phyloP scores from a whole-genome alignment of 2,113 vertebrate genomes.

The Datnioides undecimradiatus region DNA sequence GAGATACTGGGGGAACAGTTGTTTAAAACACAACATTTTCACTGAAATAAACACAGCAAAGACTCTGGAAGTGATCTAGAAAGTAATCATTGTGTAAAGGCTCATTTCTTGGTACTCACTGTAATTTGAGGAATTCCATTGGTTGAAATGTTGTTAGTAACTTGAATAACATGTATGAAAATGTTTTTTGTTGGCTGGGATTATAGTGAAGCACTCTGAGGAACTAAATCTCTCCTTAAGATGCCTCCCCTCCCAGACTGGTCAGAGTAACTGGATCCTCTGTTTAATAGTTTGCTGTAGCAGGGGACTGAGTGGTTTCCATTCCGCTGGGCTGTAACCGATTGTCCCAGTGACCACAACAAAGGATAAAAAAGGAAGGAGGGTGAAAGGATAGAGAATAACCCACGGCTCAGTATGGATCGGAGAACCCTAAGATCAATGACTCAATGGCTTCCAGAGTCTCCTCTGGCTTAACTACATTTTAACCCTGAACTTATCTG shows the following conservation, averaged over 20 bases:
- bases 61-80: slow-evolving; percentile 30
- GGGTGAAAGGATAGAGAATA: slow-evolving; percentile 68
- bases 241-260: slow-evolving; percentile 63
- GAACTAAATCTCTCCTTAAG: slow-evolving; percentile 68
- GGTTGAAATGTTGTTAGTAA: slow-evolving; percentile 32
- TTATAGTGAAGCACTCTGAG: slow-evolving; percentile 42
- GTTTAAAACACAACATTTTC: slow-evolving; percentile 37
- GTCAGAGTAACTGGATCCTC: slow-evolving; percentile 78
- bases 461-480: slow-evolving; percentile 51
- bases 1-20: slow-evolving; percentile 12
- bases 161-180: slow-evolving; percentile 43
- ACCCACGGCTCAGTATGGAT: slow-evolving; percentile 58
- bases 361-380: slow-evolving; percentile 71
- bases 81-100: slow-evolving; percentile 36
- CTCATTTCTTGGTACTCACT: slow-evolving; percentile 47
- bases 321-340: slow-evolving; percentile 79
- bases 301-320: slow-evolving; percentile 77
- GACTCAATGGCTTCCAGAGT: slow-evolving; percentile 77
- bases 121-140: slow-evolving; percentile 44
- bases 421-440: slow-evolving; percentile 70
- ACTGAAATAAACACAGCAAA: slow-evolving; percentile 41
- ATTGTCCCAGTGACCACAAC: slow-evolving; percentile 83
- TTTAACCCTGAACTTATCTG: slow-evolving; percentile 64
- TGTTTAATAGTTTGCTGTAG: slow-evolving; percentile 80
- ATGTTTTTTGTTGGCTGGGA: slow-evolving; percentile 52